Base-by-base conservation (phyloP, 2,888 invertebrate species). In the Andricus quercusramuli region DNA sequence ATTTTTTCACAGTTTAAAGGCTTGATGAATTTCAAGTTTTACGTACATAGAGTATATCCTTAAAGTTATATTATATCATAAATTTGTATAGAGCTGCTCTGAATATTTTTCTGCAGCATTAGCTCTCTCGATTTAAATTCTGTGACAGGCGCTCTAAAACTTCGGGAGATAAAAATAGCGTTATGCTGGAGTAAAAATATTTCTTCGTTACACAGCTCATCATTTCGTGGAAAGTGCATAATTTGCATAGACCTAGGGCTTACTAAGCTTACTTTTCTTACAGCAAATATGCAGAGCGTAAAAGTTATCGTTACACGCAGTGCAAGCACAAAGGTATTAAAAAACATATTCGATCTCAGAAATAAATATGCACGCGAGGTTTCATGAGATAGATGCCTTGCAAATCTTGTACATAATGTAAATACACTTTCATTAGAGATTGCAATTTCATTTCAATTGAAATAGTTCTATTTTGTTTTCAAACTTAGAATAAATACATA, bases 181-280 rank as follows among this genome's bases (percentile, higher is more conserved):
- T 13, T 41, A 41, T 51, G 32, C 32, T n/a, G 74, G 56, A 22
- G 32, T 37, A 74, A 74, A 74, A 74, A 56, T 74, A 74, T 32
- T 56, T 9, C 4, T 74, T n/a, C 56, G 32, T 74, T 74, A n/a
- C 51, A n/a, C 56, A 51, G 74, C 20, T 51, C 70, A 74, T 74
- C 51, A 56, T 74, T 74, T 74, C 56, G 1, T 44, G 13, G 22
- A 44, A 41, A 37, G n/a, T 67, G 22, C 64, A 64, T 29, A 25
- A 64, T 64, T 64, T 29, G 6, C 29, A 64, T 29, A 29, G 6
- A 64, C 64, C 25, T 64, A 64, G 5, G 22, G 64, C 17, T 64
- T 9, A 64, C 64, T 17, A 25, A 64, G 29, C 64, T 29, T 29
- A 29, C 62, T 62, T 25, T 25, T 62, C 25, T 62, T 62, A 9